These are phyloP conservation scores for Platyura marginata DNA, from an alignment of 1,140 invertebrate species.

Conservation along the genomic window DNA sequence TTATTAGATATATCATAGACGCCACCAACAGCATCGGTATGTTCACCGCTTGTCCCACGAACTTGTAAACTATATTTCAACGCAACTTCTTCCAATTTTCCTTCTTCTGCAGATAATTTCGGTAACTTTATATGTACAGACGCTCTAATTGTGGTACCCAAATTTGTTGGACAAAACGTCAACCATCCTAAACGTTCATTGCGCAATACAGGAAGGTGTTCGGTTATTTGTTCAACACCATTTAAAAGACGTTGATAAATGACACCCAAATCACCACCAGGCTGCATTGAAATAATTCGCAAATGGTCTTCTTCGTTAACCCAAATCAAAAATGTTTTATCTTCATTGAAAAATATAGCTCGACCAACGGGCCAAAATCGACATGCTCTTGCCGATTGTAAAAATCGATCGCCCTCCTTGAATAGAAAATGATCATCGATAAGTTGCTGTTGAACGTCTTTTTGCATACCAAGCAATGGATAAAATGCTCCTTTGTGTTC, in stretches of 20 bases:
- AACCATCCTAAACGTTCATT: neutral
- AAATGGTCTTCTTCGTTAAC: neutral
- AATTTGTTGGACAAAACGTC: neutral
- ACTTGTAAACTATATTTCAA: constrained; percentile 85
- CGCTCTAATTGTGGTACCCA: neutral
- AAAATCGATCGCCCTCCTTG: neutral
- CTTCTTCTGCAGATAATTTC: constrained; percentile 38
- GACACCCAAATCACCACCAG: neutral
- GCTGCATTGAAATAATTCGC: neutral
- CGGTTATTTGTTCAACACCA: neutral
- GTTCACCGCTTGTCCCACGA: constrained; percentile 73
- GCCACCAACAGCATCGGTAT: constrained; percentile 34
- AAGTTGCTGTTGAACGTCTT: neutral
- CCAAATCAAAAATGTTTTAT: neutral
- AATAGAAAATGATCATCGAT: neutral
- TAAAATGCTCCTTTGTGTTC: neutral
- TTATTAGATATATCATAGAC: constrained; percentile 56
- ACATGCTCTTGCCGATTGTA: neutral
- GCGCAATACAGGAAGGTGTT: neutral
- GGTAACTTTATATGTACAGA: neutral
- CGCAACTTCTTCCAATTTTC: constrained; percentile 82
- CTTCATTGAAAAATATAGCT: neutral
- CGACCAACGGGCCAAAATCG: neutral
- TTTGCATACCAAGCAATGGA: neutral
- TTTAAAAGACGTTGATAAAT: neutral